phyloP scores from a whole-genome alignment of 2,113 vertebrate genomes.

The Ammodytes dubius region DNA sequence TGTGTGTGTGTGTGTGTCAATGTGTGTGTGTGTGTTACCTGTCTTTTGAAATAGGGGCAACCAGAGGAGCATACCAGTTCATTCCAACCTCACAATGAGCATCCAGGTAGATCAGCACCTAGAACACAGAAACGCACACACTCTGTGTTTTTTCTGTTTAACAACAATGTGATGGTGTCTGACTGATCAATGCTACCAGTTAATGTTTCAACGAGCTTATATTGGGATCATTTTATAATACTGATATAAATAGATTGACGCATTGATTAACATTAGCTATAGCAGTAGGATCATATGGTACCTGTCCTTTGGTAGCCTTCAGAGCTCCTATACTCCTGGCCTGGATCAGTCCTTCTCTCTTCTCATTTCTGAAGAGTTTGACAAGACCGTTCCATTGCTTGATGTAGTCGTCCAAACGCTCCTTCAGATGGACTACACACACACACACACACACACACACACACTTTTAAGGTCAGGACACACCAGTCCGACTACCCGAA shows the following conservation, averaged over 20 bases:
- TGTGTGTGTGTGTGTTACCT: constrained; percentile 86
- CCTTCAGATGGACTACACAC: constrained; percentile 92
- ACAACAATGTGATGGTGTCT: background rate
- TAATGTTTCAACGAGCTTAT: background rate
- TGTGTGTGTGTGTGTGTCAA: background rate
- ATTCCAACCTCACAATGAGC: constrained; percentile 97
- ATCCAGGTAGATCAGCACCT: constrained; percentile 98
- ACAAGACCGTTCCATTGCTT: constrained; percentile 98
- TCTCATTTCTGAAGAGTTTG: constrained; percentile 95
- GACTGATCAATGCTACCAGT: background rate
- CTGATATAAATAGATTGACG: no score
- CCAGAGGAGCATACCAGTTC: constrained; percentile 97
- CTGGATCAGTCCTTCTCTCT: constrained; percentile 97
- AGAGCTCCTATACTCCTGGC: constrained; percentile 97
- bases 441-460: constrained; percentile 30
- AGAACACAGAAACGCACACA: constrained; percentile 26
- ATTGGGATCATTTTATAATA: no score
- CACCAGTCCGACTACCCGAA: no score
- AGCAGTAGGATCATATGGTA: constrained; percentile 63
- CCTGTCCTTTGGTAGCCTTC: constrained; percentile 95
- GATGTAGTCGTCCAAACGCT: constrained; percentile 93
- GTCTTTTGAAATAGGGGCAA: constrained; percentile 97
- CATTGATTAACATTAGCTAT: background rate
- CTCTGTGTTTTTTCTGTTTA: background rate
- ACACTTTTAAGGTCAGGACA: no score